Evolutionary conservation across 1,140 invertebrate genomes (phyloP).

Genomic region (Stegodyphus dumicola): DNA sequence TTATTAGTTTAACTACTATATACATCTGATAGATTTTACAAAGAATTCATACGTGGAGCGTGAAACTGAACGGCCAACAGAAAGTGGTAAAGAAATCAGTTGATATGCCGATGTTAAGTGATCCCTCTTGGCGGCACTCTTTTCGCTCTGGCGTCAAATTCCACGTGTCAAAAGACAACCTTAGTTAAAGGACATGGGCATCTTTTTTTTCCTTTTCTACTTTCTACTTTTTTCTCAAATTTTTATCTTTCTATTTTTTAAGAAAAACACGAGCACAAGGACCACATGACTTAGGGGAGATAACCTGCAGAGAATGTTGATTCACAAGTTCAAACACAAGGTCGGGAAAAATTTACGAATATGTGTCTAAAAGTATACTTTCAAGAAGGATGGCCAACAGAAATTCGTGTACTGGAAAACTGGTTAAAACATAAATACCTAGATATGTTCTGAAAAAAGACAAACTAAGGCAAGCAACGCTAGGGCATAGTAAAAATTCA

Average conservation of each 20-base stretch:
- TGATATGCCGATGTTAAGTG: too few relatives aligned
- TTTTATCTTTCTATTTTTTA: slow-evolving; percentile 34
- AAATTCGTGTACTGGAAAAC: not conserved
- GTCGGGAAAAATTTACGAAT: slow-evolving; percentile 55
- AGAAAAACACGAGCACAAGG: slow-evolving; percentile 34
- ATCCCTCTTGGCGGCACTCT: too few relatives aligned
- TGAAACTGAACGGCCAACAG: too few relatives aligned
- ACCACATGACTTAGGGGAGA: slow-evolving; percentile 34
- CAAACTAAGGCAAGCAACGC: slow-evolving; percentile 39
- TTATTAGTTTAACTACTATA: too few relatives aligned
- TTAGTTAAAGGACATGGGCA: not conserved
- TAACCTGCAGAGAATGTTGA: slow-evolving; percentile 41
- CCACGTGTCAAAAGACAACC: slow-evolving; percentile 14
- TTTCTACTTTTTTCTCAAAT: slow-evolving; percentile 30
- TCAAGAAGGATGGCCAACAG: too few relatives aligned
- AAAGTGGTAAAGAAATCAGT: too few relatives aligned
- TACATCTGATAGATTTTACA: too few relatives aligned
- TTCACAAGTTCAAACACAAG: slow-evolving; percentile 45
- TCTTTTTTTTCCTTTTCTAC: slow-evolving; percentile 9
- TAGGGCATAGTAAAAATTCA: slow-evolving; percentile 7
- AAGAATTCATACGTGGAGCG: too few relatives aligned
- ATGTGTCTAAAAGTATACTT: slow-evolving; percentile 6
- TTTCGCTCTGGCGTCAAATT: not conserved
- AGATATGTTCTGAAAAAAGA: slow-evolving; percentile 35
- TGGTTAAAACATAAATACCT: slow-evolving; percentile 43